Base-by-base conservation (phyloP, 2,888 invertebrate genomes). In the Anaspis maculata region DNA sequence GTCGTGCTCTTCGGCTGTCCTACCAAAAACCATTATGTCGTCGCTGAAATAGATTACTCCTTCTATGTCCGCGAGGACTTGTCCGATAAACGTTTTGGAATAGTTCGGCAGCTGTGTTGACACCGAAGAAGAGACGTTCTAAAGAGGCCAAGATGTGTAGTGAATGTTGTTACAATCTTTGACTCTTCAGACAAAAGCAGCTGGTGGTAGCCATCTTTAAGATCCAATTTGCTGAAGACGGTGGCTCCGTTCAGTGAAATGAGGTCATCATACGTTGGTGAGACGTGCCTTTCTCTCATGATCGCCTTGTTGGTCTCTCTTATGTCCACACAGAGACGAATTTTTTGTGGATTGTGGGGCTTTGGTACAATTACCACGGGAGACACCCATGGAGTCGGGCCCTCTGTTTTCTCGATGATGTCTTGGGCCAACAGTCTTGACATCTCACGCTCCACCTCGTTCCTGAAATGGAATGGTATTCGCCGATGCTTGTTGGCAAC, bases 21-120 rank as follows among this genome's bases (percentile, higher is more conserved):
- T 46, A 2, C 51, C 61, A 49, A 37, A 52, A 7, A 65, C 39
- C 3, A 61, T 30, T 26, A 67, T 61, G 44, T 64, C 62, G 44
- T 64, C 64, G 13, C 56, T 57, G 27, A 54, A 53, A 30, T 58
- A 61, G 14, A 59, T 37, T 3, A 48, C 51, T 0, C 61, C 60
- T 22, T 56, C 46, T 12, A 59, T 56, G 3, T 44, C 46, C 22
- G 37, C 16, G 2, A 67, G 28, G 5, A 64, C 50, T 38, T 48
- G 46, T 32, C 56, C 49, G 5, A 67, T 39, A 1, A n/a, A 50
- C 51, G 40, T 62, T 57, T 44, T 66, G 62, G 39, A 63, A 67
- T 2, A 62, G 45, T 47, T 67, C 68, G 1, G 62, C 59, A 3
- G 67, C 68, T 31, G 61, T 60, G 2, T 46, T 48, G 6, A 66